Base-by-base conservation (phyloP, 2,113 vertebrate species). In the Physeter macrocephalus region DNA sequence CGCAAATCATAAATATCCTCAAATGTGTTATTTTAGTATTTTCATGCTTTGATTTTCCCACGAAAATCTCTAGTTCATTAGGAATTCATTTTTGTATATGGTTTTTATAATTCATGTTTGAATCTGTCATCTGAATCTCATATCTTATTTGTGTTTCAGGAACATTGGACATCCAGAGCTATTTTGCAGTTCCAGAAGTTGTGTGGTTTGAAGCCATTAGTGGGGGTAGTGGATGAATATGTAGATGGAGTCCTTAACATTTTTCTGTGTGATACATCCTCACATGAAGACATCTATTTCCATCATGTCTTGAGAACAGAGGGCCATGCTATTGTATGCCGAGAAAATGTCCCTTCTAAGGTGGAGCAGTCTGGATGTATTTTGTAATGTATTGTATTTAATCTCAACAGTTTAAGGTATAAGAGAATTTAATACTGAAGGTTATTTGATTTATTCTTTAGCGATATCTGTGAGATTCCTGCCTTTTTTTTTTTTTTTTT, bases 251-350 rank as follows among this genome's bases (percentile, higher is more conserved):
- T 99, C 88, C 98, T 99, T 96, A 98, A 99, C 82, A 98, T 99
- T 74, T 99, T 99, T 95, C 98, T 99, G 90, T 99, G 99, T 96
- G 99, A 99, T 98, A 99, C 99, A 0, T 98, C 98, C 92, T 99
- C 99, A 2, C 96, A 99, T 27, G 91, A 99, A 14, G 99, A 99
- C 46, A 1, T 99, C 93, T 99, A 99, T 95, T 96, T 99, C 77
- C 99, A 99, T 98, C 94, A 92, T 2, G 96, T 98, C 49, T 97
- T 99, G 90, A 97, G 98, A 80, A 96, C 97, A 57, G 98, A 98
- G 86, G 99, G 99, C 75, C 99, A 99, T 7, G 99, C 99, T 54
- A 88, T 98, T 0, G 11, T 98, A 61, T 99, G 99, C 49, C 34
- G 94, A 54, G 96, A 98, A 95, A 99, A 98, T 34, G 17, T 98